Evolutionary conservation across 2,888 invertebrate genomes (phyloP), one percentile per base, ranked within the genome.

Genomic region (Spodoptera exigua): DNA sequence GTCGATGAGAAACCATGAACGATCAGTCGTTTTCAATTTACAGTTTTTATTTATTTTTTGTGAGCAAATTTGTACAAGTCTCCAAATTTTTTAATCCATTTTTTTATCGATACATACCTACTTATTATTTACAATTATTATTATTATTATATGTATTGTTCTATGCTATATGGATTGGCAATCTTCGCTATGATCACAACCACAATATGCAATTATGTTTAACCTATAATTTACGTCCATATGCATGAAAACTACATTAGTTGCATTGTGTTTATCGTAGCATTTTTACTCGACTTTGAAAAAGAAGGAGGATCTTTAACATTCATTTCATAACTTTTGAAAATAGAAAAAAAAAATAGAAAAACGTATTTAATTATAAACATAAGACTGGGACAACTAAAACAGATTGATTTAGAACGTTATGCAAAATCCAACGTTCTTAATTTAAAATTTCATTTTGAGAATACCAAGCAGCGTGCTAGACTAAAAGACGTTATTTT

Each of bases 1-100:
- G 91, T 93, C 92, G 87, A 91, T 88, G 88, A 89, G 87, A 90
- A 91, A 90, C 84, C 84, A 80, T 88, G 87, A 89, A 86, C 89
- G 85, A 89, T 93, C 93, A 93, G 93, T 93, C 93, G 84, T 93
- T 91, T 92, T 89, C 81, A 92, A 91, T 89, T 89, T 91, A 92
- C 91, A 91, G 81, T 27, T 27, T 18, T n/a, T n/a, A n/a, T n/a
- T n/a, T n/a, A n/a, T n/a, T n/a, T 81, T 84, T 86, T 84, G 85
- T 93, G 93, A 94, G 93, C 93, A 93, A 78, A 88, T 91, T 94
- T 94, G 93, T 94, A 94, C 93, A 94, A 90, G 87, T 91, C 87
- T 92, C 91, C 89, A 91, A 93, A 93, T 92, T 88, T 86, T 27
- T 27, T 27, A 27, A 27, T 27, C 27, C 27, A 27, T 87, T 88